These are phyloP conservation scores for Urosaurus nigricauda DNA, from an alignment of 2,797 vertebrate genomes.

Conservation along the genomic window DNA sequence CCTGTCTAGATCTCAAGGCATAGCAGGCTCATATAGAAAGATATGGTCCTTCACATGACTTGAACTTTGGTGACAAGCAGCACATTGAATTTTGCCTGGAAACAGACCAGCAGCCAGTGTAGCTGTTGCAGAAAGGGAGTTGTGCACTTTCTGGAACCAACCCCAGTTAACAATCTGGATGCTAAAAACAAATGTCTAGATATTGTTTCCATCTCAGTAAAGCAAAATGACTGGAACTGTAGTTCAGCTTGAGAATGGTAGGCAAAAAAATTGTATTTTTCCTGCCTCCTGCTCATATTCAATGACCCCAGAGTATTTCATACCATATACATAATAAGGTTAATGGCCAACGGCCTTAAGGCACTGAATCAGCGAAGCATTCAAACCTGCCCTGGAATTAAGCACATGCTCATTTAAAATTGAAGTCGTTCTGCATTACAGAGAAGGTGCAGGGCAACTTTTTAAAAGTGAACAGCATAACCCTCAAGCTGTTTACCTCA, in stretches of 20 bases:
- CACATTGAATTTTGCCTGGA: too few species aligned
- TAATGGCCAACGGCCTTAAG: not conserved
- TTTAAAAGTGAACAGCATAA: not conserved
- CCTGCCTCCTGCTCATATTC: not conserved
- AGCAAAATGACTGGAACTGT: not conserved
- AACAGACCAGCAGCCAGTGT: too few species aligned
- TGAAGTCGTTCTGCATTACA: not conserved
- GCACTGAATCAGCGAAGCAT: not conserved
- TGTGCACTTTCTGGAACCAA: too few species aligned
- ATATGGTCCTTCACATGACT: too few species aligned
- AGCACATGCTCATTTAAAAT: not conserved
- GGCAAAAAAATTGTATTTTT: not conserved
- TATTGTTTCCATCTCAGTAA: not conserved
- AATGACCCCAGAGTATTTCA: not conserved
- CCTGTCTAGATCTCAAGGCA: too few species aligned
- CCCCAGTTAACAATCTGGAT: too few species aligned
- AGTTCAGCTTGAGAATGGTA: not conserved
- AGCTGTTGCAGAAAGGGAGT: too few species aligned
- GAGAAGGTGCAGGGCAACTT: not conserved
- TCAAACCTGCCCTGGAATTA: not conserved
- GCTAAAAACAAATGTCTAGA: not conserved
- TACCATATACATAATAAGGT: not conserved
- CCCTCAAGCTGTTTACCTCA: conserved; percentile 14
- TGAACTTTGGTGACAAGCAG: too few species aligned
- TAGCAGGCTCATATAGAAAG: too few species aligned